A percentile compares a stretch with the other conserved stretches of the same genome.
Conservation (phyloP, 2,888 invertebrate genomes). For the Cephus sareptanus region DNA sequence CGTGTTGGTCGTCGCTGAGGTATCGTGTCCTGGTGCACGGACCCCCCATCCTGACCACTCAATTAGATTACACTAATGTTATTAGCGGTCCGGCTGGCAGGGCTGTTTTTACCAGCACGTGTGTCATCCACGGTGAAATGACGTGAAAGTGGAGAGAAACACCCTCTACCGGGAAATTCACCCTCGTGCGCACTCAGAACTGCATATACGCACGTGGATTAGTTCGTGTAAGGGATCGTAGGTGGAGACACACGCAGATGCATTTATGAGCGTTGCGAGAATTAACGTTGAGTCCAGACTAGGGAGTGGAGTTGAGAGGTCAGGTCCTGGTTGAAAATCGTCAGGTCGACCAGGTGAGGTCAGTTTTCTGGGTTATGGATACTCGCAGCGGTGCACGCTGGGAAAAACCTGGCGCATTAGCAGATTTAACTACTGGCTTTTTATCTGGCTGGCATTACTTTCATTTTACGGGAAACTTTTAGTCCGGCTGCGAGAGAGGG, state of each 20-base stretch:
- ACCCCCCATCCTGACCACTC: slow-evolving; percentile 30
- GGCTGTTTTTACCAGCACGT: slow-evolving; percentile 20
- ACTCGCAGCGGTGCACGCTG: not conserved
- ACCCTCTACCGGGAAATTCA: not conserved
- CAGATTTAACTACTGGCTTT: slow-evolving; percentile 47
- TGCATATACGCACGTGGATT: not conserved
- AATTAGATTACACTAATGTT: slow-evolving; percentile 60
- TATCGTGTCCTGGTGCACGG: not conserved
- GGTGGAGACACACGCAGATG: not conserved
- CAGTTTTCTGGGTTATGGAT: not conserved
- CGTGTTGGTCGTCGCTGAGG: not conserved
- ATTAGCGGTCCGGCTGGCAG: slow-evolving; percentile 43
- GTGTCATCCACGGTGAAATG: slow-evolving; percentile 8
- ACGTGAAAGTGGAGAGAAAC: not conserved
- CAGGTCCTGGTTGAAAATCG: not conserved
- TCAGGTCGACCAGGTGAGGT: not conserved
- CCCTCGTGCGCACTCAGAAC: not conserved
- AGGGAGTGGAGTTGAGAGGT: not conserved
- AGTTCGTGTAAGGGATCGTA: not conserved
- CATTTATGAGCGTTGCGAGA: not conserved
- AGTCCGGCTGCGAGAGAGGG: not conserved
- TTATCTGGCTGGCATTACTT: slow-evolving; percentile 42
- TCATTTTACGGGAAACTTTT: slow-evolving; percentile 32
- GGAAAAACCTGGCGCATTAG: slow-evolving; percentile 38
- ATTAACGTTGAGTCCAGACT: not conserved